Evolutionary conservation across 2,113 vertebrate genomes (phyloP), one percentile per base, ranked within the genome.

Genomic region (Vulpes vulpes): DNA sequence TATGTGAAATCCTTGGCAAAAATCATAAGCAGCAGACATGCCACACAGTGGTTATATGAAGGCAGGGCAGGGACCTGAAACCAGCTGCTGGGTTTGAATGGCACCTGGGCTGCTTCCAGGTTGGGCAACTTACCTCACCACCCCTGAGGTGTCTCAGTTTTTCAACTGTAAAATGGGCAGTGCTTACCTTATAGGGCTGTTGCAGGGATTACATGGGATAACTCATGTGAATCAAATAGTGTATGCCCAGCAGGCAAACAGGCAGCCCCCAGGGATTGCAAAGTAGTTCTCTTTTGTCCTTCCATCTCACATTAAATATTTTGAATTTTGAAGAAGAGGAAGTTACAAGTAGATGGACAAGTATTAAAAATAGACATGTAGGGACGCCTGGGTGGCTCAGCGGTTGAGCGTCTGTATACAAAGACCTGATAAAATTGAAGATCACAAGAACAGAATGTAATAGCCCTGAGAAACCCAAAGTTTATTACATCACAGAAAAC

Each of bases 401-500:
- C 43, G 43, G 43, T 43, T 43, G 43, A 43, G 43, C 43, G 43
- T 43, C 43, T 43, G 43, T 32, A n/a, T 11, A n/a, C 65, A 82
- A 78, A 92, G 80, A 79, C 53, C 27, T 76, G 14, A 64, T 2
- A 22, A 30, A 69, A 84, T 67, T 65, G 82, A 81, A 73, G 65
- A 35, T 91, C 81, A 71, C 4, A 19, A 76, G 59, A 59, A 65
- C 15, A 35, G 74, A 78, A 25, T 12, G 57, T 17, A 76, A 82
- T 0, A 35, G 53, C n/a, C 76, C 27, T 16, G 84, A 89, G 79
- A 79, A 90, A 91, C 7, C 11, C 51, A 60, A 15, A 17, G 38
- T 80, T 62, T 25, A 53, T 87, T 30, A 35, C 35, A 9, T 65
- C 94, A 94, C 9, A 62, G 71, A 97, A 51, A 73, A 69, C 78